phyloP scores from a whole-genome alignment of 2,797 vertebrate genomes.

The Leucoraja ocellata region DNA sequence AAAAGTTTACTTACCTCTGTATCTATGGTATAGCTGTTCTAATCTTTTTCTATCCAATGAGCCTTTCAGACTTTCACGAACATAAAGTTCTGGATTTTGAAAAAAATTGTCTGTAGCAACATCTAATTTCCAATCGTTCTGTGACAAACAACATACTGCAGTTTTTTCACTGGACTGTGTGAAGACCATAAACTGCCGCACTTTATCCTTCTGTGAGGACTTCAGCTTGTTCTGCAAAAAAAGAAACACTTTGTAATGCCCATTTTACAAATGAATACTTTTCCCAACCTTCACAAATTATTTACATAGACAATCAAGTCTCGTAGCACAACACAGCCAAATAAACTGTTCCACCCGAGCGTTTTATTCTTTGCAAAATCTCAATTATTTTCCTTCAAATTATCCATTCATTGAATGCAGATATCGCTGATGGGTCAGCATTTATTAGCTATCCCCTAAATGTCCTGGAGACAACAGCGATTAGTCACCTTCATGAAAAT shows the following conservation, averaged over 20 bases:
- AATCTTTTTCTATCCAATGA: conserved; percentile 89
- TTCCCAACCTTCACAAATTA: not conserved
- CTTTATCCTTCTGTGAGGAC: conserved; percentile 99
- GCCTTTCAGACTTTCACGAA: conserved; percentile 85
- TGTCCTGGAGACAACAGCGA: too few species aligned
- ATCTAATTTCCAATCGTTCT: conserved; percentile 99
- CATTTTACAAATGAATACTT: not conserved
- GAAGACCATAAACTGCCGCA: conserved; percentile 99
- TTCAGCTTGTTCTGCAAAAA: conserved; percentile 96
- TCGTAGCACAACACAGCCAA: not conserved
- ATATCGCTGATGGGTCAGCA: too few species aligned
- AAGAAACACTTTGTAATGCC: conserved; percentile 60
- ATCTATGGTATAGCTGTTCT: conserved; percentile 93
- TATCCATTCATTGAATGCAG: too few species aligned
- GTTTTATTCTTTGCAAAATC: not conserved
- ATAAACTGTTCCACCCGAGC: not conserved
- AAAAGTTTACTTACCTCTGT: conserved; percentile 75
- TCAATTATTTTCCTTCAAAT: too few species aligned
- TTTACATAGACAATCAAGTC: not conserved
- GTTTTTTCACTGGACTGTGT: conserved; percentile 96
- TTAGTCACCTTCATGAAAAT: too few species aligned
- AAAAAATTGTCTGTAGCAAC: conserved; percentile 98
- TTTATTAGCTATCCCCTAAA: too few species aligned
- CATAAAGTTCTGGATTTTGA: conserved; percentile 94
- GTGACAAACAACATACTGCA: conserved; percentile 87